Conservation (phyloP, 2,113 vertebrate species). For the Labrus mixtus region DNA sequence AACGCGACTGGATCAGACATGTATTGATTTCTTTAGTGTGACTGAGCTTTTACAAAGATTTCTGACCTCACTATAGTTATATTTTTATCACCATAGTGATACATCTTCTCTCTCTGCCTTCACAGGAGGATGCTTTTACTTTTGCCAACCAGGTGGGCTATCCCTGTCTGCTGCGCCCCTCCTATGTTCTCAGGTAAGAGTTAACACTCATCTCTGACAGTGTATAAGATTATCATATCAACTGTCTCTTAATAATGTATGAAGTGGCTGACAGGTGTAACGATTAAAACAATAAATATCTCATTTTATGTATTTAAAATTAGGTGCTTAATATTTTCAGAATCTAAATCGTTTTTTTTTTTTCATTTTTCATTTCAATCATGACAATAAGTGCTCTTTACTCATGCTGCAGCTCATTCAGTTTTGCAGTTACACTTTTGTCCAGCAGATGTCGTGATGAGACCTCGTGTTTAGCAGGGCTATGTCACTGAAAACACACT, state of each 20-base stretch:
- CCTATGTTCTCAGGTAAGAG: constrained; percentile 93
- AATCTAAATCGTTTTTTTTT: too few relatives aligned
- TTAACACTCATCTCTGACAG: neutral
- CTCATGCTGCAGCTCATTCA: neutral
- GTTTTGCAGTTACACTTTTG: constrained; percentile 44
- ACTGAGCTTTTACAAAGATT: neutral
- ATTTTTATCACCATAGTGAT: neutral
- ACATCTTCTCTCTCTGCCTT: constrained; percentile 4
- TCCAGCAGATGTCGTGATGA: constrained; percentile 69
- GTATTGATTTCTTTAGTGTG: neutral
- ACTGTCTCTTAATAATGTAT: neutral
- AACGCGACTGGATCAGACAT: too few relatives aligned
- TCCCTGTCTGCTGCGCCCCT: constrained; percentile 94
- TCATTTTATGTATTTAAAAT: too few relatives aligned
- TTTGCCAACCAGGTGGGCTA: constrained; percentile 91
- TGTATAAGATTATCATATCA: neutral
- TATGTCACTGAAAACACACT: neutral
- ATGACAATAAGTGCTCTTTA: constrained; percentile 30
- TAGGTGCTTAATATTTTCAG: too few relatives aligned
- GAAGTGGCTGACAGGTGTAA: neutral
- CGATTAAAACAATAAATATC: too few relatives aligned
- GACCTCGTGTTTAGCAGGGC: constrained; percentile 29
- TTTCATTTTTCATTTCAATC: too few relatives aligned
- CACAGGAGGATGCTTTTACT: constrained; percentile 90
- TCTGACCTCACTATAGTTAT: neutral